These are phyloP conservation scores for Heliconius charithonia DNA, from an alignment of 2,888 invertebrate species.

Conservation along the genomic window DNA sequence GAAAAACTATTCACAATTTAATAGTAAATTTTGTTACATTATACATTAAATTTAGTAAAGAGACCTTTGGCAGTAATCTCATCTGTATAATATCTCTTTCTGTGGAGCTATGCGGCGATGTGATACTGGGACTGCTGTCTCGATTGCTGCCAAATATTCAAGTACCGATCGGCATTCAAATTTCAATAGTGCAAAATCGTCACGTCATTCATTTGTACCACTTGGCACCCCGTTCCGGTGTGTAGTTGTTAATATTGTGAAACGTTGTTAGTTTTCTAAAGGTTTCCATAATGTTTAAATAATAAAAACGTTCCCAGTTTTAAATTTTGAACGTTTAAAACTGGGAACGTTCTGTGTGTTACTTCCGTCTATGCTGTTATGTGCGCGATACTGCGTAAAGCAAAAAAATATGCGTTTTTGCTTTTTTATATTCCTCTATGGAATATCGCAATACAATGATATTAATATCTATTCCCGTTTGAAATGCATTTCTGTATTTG, in stretches of 20 bases:
- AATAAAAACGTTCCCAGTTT: too few relatives aligned
- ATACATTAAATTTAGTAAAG: conserved; percentile 9
- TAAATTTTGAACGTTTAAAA: too few relatives aligned
- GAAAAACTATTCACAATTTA: background rate
- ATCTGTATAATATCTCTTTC: background rate
- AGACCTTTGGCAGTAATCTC: conserved; percentile 16
- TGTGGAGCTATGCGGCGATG: conserved; percentile 5
- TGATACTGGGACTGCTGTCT: conserved; percentile 9
- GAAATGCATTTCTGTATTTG: background rate
- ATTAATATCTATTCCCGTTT: background rate
- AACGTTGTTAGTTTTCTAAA: background rate
- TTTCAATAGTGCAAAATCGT: conserved; percentile 30
- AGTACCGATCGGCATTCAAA: conserved; percentile 21
- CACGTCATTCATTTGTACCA: conserved; percentile 23
- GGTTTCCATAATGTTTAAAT: too few relatives aligned
- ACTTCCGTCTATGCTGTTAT: too few relatives aligned
- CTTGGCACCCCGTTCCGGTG: conserved; percentile 3
- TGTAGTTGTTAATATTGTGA: conserved; percentile 13
- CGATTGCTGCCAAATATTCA: conserved; percentile 23
- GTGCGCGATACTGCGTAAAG: too few relatives aligned
- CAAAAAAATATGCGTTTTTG: too few relatives aligned
- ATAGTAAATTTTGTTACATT: background rate
- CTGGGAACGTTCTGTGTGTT: too few relatives aligned
- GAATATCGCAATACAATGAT: too few relatives aligned
- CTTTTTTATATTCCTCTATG: too few relatives aligned